Evolutionary conservation across 2,797 vertebrate genomes (phyloP), one percentile per base, ranked within the genome.

Genomic region (Sebastes hopkinsi): DNA sequence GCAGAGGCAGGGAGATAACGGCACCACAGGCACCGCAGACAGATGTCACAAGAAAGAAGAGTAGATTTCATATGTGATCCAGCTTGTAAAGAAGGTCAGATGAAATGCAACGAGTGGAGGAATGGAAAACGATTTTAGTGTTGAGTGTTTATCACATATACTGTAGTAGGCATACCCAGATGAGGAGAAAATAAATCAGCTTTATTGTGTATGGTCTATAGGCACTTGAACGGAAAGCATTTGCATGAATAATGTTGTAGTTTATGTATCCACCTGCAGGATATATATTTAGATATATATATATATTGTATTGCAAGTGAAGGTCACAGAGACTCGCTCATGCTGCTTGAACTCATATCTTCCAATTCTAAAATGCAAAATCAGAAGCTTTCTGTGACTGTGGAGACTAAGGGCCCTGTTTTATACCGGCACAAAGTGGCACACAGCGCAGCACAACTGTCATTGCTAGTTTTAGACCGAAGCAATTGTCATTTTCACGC

Each of bases 51-150:
- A 36, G 30, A 79, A 42, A 61, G 65, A 52, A 67, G 67, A 78
- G 67, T 76, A 84, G 87, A 84, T 90, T 87, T 84, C 75, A 90
- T 88, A 83, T 86, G 75, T 71, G 84, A 89, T 90, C 32, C 38
- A 86, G 76, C 59, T 66, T 60, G 73, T 82, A 76, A 90, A 83
- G 81, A 84, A 67, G 61, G 52, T 64, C 23, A 68, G 36, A 80
- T 84, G 18, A 84, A 85, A 78, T 77, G 62, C 22, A 61, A 59
- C 61, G 55, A 82, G 66, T 66, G n/a, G 54, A 67, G 34, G 20
- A 75, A 58, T 74, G 38, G 71, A 60, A 77, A 75, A 55, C 64
- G 18, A 77, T 80, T 77, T 77, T 79, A 27, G 50, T 79, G 84
- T 58, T 87, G 61, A 25, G 52, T 54, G 60, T 50, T 92, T 82